Evolutionary conservation across 2,113 vertebrate genomes (phyloP).

Genomic region (Sclerurus mexicanus): DNA sequence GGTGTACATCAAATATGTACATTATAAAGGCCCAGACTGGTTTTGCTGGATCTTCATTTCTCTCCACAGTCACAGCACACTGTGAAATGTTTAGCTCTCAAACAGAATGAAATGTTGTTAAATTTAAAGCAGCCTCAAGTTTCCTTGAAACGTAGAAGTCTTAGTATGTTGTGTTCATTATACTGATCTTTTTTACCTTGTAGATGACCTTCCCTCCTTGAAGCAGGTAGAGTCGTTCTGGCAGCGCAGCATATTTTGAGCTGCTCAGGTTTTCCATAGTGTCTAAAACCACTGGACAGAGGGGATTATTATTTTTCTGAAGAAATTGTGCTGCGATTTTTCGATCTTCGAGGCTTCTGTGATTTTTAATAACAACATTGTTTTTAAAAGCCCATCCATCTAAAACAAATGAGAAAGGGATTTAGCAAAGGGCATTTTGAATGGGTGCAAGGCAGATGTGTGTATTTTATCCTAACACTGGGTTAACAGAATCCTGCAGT

Average conservation of each 20-base stretch:
- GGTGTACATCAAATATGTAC: background rate
- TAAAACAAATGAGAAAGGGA: slow-evolving; percentile 33
- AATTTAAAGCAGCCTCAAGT: background rate
- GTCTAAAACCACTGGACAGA: slow-evolving; percentile 89
- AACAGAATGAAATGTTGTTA: background rate
- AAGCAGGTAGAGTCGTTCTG: slow-evolving; percentile 88
- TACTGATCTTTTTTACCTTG: slow-evolving; percentile 75
- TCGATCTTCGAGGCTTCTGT: slow-evolving; percentile 84
- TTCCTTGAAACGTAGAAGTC: background rate
- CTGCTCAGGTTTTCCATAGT: slow-evolving; percentile 82
- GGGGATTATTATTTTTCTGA: slow-evolving; percentile 76
- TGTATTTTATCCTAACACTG: background rate
- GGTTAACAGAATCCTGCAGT: background rate
- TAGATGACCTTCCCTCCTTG: slow-evolving; percentile 84
- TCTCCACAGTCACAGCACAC: background rate
- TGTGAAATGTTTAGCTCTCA: background rate
- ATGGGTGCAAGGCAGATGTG: background rate
- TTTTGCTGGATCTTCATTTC: background rate
- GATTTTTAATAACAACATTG: slow-evolving; percentile 85
- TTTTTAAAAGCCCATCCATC: slow-evolving; percentile 92
- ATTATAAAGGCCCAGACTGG: background rate
- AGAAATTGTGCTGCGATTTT: slow-evolving; percentile 80
- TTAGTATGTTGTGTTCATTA: background rate
- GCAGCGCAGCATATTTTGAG: slow-evolving; percentile 83
- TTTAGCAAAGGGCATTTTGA: background rate